A percentile compares a stretch with the other conserved stretches of the same genome.
Conservation (phyloP, 2,888 invertebrate genomes). For the Agrilus cyanescens region DNA sequence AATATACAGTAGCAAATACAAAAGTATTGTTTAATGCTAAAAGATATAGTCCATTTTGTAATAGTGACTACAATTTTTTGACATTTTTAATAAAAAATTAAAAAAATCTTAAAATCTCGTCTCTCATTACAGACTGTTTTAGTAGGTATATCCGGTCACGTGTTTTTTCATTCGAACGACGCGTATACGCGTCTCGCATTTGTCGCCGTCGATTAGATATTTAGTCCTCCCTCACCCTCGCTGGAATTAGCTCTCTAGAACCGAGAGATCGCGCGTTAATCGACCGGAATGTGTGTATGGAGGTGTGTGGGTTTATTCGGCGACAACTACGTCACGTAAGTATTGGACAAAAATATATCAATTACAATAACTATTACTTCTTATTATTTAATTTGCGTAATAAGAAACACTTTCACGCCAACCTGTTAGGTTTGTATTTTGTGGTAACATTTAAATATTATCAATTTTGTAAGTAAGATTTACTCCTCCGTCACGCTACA, state of each 20-base stretch:
- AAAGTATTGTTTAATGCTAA: no score
- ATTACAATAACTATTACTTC: slow-evolving; percentile 5
- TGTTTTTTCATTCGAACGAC: background rate
- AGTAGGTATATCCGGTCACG: background rate
- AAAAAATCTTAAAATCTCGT: background rate
- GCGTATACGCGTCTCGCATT: no score
- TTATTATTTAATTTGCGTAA: slow-evolving; percentile 5
- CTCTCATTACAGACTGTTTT: background rate
- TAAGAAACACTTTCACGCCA: slow-evolving; percentile 7
- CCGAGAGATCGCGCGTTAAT: background rate
- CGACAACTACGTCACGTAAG: slow-evolving; percentile 12
- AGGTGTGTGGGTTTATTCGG: slow-evolving; percentile 4
- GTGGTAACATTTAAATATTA: slow-evolving; percentile 9
- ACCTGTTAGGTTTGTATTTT: slow-evolving; percentile 7
- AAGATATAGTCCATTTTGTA: no score
- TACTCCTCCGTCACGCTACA: slow-evolving; percentile 11
- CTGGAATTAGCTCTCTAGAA: background rate
- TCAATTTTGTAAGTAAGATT: slow-evolving; percentile 6
- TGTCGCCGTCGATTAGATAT: no score
- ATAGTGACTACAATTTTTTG: no score
- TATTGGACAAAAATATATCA: slow-evolving; percentile 5
- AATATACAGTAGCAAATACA: no score
- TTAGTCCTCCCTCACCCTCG: no score
- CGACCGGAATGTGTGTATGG: slow-evolving; percentile 8
- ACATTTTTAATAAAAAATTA: background rate